Base-by-base conservation (phyloP, 2,113 vertebrate species). In the Seriola dumerili region DNA sequence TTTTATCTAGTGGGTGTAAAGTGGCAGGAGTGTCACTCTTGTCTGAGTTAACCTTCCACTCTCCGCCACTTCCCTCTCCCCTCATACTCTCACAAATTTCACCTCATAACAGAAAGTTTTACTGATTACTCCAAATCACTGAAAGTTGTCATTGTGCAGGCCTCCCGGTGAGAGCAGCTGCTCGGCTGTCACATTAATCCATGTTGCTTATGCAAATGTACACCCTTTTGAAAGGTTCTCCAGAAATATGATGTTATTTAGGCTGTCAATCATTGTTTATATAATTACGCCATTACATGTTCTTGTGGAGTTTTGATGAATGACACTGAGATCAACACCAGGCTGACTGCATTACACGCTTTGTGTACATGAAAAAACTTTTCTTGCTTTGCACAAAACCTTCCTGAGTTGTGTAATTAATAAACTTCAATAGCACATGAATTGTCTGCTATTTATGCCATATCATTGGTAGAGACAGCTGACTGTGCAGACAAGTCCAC, bases 41-140 rank as follows among this genome's bases (percentile, higher is more conserved):
- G 36, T 67, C 25, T 42, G 64, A 78, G 52, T 81, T 81, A 46
- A 48, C 36, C 58, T 42, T 52, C 66, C 21, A 1, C 48, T 58
- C 81, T 68, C 62, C 54, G 8, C 44, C 57, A 57, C 63, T 44
- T 68, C 50, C 29, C 29, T 48, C n/a, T 61, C 82, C 42, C 85
- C 65, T 81, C 69, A 80, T 44, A 62, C 70, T 75, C 84, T 88
- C 72, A 62, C 65, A 85, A 76, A 89, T 91, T 73, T 65, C 75
- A 73, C 91, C 79, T 88, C 62, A 91, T 88, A 93, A 88, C 84
- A 84, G 68, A 87, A 90, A 89, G 91, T 93, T 92, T 86, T 73
- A 76, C 93, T 96, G 95, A 96, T 96, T 95, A 89, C 91, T 59
- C 82, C 87, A 92, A 96, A 95, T 95, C 88, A 94, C 86, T 80